Evolutionary conservation across 2,888 invertebrate genomes (phyloP).

Genomic region (Sarcophaga subvicina): DNA sequence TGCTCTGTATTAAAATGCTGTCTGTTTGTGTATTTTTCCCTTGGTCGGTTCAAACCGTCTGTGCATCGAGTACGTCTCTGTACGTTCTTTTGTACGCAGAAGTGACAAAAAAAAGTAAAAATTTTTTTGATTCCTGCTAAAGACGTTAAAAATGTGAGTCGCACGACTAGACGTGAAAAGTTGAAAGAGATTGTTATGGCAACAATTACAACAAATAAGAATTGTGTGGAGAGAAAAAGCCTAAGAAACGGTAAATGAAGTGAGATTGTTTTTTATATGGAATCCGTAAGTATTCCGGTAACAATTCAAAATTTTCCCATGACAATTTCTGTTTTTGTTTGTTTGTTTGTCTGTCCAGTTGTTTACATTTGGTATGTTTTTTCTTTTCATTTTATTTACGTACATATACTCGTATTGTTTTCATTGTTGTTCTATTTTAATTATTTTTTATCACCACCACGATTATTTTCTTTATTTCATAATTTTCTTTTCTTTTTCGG

Average conservation of each 20-base stretch:
- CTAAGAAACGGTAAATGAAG: conserved; percentile 29
- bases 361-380: not conserved
- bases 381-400: not conserved
- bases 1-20: not conserved
- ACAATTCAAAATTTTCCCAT: conserved; percentile 58
- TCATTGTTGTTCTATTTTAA: conserved; percentile 3
- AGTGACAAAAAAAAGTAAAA: too few species aligned
- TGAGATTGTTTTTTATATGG: conserved; percentile 5
- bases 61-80: too few species aligned
- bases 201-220: conserved; percentile 8
- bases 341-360: not conserved
- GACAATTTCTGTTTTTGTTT: conserved; percentile 46
- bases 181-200: conserved; percentile 15
- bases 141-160: not conserved
- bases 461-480: conserved; percentile 13
- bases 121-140: conserved; percentile 10
- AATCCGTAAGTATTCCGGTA: conserved; percentile 27
- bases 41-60: too few species aligned
- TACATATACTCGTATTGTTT: conserved; percentile 1
- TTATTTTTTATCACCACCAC: not conserved
- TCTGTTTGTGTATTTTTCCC: not conserved
- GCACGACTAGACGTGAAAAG: conserved; percentile 11
- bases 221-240: conserved; percentile 7
- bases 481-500: not conserved
- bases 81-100: too few species aligned